Conservation (phyloP, 2,113 vertebrate species). For the Microtus richardsoni region DNA sequence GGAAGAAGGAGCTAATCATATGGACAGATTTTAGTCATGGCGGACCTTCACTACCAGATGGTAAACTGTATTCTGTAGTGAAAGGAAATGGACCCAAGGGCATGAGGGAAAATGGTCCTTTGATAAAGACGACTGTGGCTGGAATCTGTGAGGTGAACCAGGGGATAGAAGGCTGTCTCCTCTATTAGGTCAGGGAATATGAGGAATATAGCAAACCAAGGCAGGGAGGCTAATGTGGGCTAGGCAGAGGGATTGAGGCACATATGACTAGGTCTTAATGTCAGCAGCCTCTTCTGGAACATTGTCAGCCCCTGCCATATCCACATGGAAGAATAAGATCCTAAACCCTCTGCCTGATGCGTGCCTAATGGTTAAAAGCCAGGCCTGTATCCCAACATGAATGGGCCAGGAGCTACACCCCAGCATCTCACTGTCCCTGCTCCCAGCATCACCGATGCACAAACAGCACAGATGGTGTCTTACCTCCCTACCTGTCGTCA, state of each 20-base stretch:
- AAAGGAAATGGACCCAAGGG: not conserved
- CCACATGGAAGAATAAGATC: not conserved
- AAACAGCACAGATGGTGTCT: accelerated
- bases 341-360: not conserved
- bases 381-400: not conserved
- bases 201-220: not conserved
- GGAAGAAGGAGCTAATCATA: not conserved
- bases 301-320: not conserved
- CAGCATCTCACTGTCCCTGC: accelerated
- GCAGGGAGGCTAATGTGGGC: not conserved
- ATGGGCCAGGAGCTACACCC: not conserved
- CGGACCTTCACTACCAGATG: not conserved
- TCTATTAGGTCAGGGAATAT: no score
- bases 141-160: not conserved
- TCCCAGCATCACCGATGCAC: no score
- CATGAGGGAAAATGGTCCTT: not conserved
- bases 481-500: not conserved
- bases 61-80: not conserved
- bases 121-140: not conserved
- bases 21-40: no score
- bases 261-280: accelerated
- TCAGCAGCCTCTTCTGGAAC: not conserved
- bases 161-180: not conserved
- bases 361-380: not conserved
- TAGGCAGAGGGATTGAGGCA: accelerated